Evolutionary conservation across 2,113 vertebrate genomes (phyloP).

Genomic region (Morone chrysops): DNA sequence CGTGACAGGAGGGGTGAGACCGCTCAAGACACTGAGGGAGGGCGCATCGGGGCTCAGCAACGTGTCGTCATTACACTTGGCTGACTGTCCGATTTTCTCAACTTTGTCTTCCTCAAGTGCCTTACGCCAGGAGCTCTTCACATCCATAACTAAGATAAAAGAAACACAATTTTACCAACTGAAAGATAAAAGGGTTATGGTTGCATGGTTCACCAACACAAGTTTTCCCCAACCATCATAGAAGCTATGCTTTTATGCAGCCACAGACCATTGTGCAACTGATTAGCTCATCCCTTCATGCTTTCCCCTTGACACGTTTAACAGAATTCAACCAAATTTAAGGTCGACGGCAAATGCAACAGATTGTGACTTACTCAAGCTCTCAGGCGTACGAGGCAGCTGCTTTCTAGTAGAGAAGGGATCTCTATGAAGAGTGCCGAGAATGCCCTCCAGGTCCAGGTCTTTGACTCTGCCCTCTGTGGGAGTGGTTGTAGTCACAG

Average conservation of each 20-base stretch:
- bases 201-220: background rate
- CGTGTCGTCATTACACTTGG: background rate
- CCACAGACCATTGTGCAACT: background rate
- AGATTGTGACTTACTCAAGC: slow-evolving; percentile 85
- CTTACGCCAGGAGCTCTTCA: slow-evolving; percentile 82
- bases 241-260: background rate
- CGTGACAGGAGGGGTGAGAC: background rate
- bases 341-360: too few species aligned
- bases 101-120: slow-evolving; percentile 77
- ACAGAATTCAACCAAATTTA: background rate
- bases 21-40: background rate
- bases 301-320: background rate
- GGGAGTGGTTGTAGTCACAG: slow-evolving; percentile 78
- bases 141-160: slow-evolving; percentile 72
- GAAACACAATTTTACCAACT: background rate
- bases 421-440: slow-evolving; percentile 80
- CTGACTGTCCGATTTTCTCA: slow-evolving; percentile 43
- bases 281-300: background rate
- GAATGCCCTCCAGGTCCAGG: slow-evolving; percentile 81
- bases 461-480: slow-evolving; percentile 51
- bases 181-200: too few species aligned
- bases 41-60: background rate
- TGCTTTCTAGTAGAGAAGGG: slow-evolving; percentile 88
- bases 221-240: background rate
- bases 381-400: slow-evolving; percentile 91